Conservation (phyloP, 1,140 invertebrate species). For the Callitettix versicolor region DNA sequence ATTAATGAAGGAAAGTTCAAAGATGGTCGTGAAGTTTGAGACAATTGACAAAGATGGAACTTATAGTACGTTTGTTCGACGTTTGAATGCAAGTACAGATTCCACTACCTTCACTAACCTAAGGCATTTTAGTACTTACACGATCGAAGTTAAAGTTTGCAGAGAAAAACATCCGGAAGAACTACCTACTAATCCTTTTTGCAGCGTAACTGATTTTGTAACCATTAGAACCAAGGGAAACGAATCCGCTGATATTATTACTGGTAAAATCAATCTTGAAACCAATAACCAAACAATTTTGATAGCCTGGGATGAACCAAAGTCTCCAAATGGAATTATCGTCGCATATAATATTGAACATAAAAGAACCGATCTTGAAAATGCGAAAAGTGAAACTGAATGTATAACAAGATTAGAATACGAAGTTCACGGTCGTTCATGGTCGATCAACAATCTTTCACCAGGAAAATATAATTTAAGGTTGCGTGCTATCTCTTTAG, state of each 20-base stretch:
- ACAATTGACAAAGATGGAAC: not conserved
- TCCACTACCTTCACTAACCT: slow-evolving; percentile 45
- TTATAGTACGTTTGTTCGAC: not conserved
- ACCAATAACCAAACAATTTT: slow-evolving; percentile 19
- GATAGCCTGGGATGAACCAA: slow-evolving; percentile 37
- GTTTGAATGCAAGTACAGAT: not conserved
- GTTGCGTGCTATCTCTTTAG: slow-evolving; percentile 22
- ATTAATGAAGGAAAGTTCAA: not conserved
- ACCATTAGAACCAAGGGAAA: slow-evolving; percentile 20
- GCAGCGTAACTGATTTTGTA: slow-evolving; percentile 22
- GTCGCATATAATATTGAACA: slow-evolving; percentile 64
- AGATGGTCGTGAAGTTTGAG: not conserved
- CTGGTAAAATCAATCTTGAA: not conserved
- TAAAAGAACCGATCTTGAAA: slow-evolving; percentile 13
- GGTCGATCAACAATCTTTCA: slow-evolving; percentile 2
- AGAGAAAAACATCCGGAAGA: slow-evolving; percentile 38
- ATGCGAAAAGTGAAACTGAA: slow-evolving; percentile 27
- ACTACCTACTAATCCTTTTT: slow-evolving; percentile 1
- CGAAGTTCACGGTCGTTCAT: slow-evolving; percentile 5
- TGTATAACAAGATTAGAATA: slow-evolving; percentile 17
- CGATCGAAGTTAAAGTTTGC: slow-evolving; percentile 59
- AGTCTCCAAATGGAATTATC: slow-evolving; percentile 74
- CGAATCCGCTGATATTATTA: slow-evolving; percentile 20
- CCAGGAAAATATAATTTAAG: slow-evolving; percentile 18
- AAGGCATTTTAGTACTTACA: slow-evolving; percentile 59